A percentile compares a stretch with the other conserved stretches of the same genome.
Conservation (phyloP, 2,888 invertebrate species). For the Pherbina coryleti region DNA sequence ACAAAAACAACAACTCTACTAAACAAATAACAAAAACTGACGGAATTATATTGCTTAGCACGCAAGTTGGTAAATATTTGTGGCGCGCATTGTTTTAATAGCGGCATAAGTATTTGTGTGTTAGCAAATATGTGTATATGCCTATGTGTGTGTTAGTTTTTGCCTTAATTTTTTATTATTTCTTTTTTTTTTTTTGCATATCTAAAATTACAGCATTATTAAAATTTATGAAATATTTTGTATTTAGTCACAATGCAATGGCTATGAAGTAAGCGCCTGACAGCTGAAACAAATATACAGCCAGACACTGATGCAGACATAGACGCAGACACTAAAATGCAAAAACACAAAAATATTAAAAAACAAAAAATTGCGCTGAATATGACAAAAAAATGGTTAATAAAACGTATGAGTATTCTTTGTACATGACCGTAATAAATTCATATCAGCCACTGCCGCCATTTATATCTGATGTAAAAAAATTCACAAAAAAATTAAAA, state of each 20-base stretch:
- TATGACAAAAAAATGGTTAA: not conserved
- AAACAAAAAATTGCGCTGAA: not conserved
- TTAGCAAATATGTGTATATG: not conserved
- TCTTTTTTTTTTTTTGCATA: not conserved
- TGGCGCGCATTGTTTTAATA: constrained; percentile 9
- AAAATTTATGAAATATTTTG: constrained; percentile 21
- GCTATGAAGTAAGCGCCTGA: not conserved
- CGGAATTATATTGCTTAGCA: constrained; percentile 6
- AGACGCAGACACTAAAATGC: not conserved
- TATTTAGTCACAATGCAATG: not conserved
- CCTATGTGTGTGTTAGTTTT: not conserved
- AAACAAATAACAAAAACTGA: not conserved
- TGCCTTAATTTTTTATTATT: no score
- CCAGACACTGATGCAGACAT: not conserved
- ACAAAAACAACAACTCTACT: not conserved
- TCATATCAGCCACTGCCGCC: constrained; percentile 15
- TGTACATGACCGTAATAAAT: constrained; percentile 18
- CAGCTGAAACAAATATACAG: not conserved
- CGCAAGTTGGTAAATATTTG: constrained; percentile 34
- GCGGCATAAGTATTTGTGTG: constrained; percentile 2
- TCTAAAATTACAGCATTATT: constrained; percentile 11
- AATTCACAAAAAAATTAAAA: not conserved
- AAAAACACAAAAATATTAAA: not conserved
- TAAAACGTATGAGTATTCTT: constrained; percentile 9
- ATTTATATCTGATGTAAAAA: not conserved